Evolutionary conservation across 2,113 vertebrate species (phyloP), one percentile per base, ranked within the genome.

Genomic region (Nycticorax nycticorax): DNA sequence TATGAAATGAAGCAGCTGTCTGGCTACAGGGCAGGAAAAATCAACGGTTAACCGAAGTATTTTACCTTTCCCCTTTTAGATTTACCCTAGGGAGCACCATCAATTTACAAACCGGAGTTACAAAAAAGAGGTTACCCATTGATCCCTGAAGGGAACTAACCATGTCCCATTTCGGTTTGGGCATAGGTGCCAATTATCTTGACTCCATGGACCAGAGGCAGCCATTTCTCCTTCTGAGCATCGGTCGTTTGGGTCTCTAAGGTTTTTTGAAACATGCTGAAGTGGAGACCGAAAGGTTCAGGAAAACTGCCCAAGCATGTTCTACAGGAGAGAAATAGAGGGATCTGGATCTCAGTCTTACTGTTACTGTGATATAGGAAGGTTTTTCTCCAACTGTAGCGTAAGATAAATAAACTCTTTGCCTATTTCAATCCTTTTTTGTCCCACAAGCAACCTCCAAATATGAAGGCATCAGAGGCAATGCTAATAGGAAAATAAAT

Each of bases 151-250:
- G 83, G 95, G 78, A 97, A 99, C 99, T 99, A 98, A 99, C 99
- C 99, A 98, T 99, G 99, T 96, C 99, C 99, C 98, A 99, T 63
- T 96, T 99, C 99, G 84, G 99, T 99, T 98, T 99, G 99, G 96
- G 99, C 99, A 95, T 99, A 99, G 91, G 99, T 99, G 98, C 99
- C 99, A 97, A 99, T 47, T 97, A 97, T 98, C 97, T 98, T 92
- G 97, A 98, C 97, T 96, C 96, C 98, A 91, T 56, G 33, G 74
- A 98, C 95, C 90, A 98, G 95, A 53, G 95, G 98, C 96, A 99
- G 97, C 99, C 99, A 99, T 96, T 99, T 99, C 98, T 97, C 83
- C 93, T 97, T 90, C 98, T 99, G 99, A 96, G 99, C 96, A 97
- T 96, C 95, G 96, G 98, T 98, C 96, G 98, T 98, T 98, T 98